Conservation (phyloP, 2,113 vertebrate genomes). For the Trogon surrucura region DNA sequence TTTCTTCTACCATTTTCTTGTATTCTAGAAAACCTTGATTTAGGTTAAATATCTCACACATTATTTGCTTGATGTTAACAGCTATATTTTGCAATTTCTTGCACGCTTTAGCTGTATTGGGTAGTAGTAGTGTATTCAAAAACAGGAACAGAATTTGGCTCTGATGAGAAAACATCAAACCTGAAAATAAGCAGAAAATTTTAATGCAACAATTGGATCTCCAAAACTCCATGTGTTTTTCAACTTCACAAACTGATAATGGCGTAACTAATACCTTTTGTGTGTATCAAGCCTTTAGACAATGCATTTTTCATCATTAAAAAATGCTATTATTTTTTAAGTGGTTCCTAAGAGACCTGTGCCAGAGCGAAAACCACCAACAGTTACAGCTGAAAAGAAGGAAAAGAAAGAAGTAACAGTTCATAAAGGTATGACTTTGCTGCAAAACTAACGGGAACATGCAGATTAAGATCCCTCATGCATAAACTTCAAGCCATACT, state of each 20-base stretch:
- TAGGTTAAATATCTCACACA: background rate
- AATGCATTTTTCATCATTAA: background rate
- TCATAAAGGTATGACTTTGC: constrained; percentile 80
- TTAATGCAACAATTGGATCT: background rate
- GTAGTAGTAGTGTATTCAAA: background rate
- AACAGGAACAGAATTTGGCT: background rate
- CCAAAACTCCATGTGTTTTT: background rate
- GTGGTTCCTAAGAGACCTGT: constrained; percentile 69
- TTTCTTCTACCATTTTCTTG: background rate
- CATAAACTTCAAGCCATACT: background rate
- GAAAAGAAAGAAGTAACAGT: constrained; percentile 73
- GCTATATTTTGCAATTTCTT: background rate
- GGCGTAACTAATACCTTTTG: background rate
- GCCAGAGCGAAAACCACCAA: constrained; percentile 51
- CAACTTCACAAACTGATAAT: background rate
- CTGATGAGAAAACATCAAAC: background rate
- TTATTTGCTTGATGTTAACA: background rate
- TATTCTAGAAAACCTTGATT: background rate
- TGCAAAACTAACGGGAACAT: background rate
- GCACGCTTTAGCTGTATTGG: background rate
- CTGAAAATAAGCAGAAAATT: background rate
- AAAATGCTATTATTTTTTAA: background rate
- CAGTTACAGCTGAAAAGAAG: constrained; percentile 71
- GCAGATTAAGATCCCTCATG: background rate
- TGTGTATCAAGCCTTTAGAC: background rate